phyloP scores from a whole-genome alignment of 2,113 vertebrate genomes.

The Apaloderma vittatum region DNA sequence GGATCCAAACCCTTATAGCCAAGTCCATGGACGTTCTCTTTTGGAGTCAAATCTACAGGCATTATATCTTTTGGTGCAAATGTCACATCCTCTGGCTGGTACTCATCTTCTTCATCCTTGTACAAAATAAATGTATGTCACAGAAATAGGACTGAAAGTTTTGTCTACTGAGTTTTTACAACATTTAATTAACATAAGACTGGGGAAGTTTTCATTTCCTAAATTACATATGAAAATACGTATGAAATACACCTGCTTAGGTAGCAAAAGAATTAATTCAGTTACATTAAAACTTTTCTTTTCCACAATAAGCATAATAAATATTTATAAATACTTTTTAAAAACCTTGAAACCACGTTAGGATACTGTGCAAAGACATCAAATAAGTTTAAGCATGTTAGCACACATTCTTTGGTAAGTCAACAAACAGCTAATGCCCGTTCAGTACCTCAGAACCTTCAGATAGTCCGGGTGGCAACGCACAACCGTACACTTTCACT shows the following conservation, averaged over 20 bases:
- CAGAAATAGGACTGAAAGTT: not conserved
- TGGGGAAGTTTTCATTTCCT: not conserved
- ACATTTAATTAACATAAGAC: not conserved
- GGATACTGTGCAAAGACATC: not conserved
- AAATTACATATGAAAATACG: not conserved
- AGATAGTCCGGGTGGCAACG: slow-evolving; percentile 79
- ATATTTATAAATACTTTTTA: not conserved
- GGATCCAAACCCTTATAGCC: slow-evolving; percentile 94
- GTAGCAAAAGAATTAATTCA: not conserved
- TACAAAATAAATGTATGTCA: not conserved
- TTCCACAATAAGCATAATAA: not conserved
- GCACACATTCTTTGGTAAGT: not conserved
- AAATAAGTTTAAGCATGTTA: not conserved
- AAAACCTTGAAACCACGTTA: not conserved
- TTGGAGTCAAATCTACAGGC: slow-evolving; percentile 88
- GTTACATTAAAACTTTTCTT: not conserved
- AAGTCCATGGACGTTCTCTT: slow-evolving; percentile 88
- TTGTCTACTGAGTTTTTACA: not conserved
- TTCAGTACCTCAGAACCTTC: slow-evolving; percentile 87
- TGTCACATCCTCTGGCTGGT: slow-evolving; percentile 89
- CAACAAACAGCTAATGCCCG: not conserved
- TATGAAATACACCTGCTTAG: not conserved
- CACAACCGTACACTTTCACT: slow-evolving; percentile 82
- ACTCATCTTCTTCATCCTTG: slow-evolving; percentile 88
- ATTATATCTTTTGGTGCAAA: slow-evolving; percentile 94